phyloP scores from a whole-genome alignment of 2,113 vertebrate genomes.

The Semnopithecus entellus region DNA sequence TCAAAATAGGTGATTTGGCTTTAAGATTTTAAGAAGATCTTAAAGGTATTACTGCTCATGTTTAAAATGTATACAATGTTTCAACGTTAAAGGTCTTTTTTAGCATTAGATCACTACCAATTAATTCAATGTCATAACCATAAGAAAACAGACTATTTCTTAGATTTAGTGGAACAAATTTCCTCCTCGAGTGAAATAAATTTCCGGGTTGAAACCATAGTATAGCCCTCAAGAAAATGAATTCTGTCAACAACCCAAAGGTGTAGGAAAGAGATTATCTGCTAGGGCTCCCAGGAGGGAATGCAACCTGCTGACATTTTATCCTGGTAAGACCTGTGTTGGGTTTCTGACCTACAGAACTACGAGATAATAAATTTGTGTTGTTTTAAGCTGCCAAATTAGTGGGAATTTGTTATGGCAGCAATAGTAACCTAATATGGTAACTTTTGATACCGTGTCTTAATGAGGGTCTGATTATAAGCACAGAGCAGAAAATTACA shows the following conservation, averaged over 20 bases:
- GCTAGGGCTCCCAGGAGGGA: not conserved
- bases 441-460: not conserved
- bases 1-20: not conserved
- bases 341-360: not conserved
- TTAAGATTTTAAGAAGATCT: not conserved
- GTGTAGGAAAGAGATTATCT: not conserved
- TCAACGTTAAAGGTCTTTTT: not conserved
- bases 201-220: not conserved
- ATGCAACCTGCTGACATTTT: not conserved
- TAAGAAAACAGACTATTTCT: not conserved
- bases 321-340: not conserved
- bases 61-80: not conserved
- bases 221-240: not conserved
- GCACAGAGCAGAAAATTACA: not conserved
- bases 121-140: not conserved
- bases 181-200: not conserved
- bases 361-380: not conserved
- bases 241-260: not conserved
- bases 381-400: not conserved
- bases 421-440: not conserved
- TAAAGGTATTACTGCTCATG: not conserved
- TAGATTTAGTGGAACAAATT: not conserved
- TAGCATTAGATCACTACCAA: not conserved
- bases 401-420: not conserved
- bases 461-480: not conserved